These are phyloP conservation scores for Tryphoninae sp. DNA, from an alignment of 2,888 invertebrate species.

Conservation along the genomic window DNA sequence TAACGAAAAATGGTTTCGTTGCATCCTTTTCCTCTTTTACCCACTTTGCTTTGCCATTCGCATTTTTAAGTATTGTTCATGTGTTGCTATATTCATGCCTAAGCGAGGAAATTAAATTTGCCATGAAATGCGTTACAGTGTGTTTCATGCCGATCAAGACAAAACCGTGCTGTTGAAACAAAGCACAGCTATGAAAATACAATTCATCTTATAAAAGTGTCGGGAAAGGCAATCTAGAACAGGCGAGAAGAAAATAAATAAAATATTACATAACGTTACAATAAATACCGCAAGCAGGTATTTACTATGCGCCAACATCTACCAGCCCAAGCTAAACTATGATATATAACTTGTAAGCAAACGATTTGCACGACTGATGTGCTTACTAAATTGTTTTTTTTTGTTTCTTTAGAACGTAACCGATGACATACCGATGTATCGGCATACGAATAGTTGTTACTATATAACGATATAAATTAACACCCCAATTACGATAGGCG, in stretches of 20 bases:
- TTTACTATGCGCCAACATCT: slow-evolving; percentile 65
- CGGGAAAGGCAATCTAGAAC: slow-evolving; percentile 43
- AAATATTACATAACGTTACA: slow-evolving; percentile 47
- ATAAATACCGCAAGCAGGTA: slow-evolving; percentile 20
- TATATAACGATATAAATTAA: not conserved
- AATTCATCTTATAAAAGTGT: slow-evolving; percentile 8
- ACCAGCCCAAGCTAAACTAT: slow-evolving; percentile 73
- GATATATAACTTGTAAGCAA: slow-evolving; percentile 22
- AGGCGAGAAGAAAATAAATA: slow-evolving; percentile 47
- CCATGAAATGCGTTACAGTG: slow-evolving; percentile 75
- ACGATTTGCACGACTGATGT: not conserved
- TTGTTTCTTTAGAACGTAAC: slow-evolving; percentile 72
- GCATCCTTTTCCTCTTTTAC: not conserved
- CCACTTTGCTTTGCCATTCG: not conserved
- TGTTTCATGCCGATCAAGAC: slow-evolving; percentile 40
- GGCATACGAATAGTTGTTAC: slow-evolving; percentile 8
- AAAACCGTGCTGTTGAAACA: slow-evolving; percentile 20
- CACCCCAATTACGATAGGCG: not conserved
- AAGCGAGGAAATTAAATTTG: slow-evolving; percentile 78
- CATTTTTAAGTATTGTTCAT: slow-evolving; percentile 29
- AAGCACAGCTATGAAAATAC: not conserved
- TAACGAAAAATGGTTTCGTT: slow-evolving; percentile 12
- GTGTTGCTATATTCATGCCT: slow-evolving; percentile 40
- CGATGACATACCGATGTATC: slow-evolving; percentile 16
- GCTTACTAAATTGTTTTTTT: slow-evolving; percentile 74